Conservation (phyloP, 1,140 invertebrate species). For the Macrobrachium rosenbergii region DNA sequence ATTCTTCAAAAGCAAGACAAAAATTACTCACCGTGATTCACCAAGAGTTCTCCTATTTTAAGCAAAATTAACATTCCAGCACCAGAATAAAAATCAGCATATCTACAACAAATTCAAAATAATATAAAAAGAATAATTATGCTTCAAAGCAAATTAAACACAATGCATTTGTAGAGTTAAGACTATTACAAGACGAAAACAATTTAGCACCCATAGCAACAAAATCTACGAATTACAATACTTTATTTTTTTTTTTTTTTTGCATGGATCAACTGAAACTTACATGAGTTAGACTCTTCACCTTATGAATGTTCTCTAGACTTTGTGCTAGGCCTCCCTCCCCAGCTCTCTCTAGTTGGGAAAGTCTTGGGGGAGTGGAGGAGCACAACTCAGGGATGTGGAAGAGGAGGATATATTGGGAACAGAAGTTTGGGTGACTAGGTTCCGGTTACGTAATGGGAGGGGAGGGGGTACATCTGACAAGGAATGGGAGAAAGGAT, state of each 20-base stretch:
- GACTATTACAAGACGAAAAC: neutral
- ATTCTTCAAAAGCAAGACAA: too few species aligned
- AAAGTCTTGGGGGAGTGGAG: constrained; percentile 75
- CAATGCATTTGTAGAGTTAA: neutral
- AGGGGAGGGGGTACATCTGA: constrained; percentile 67
- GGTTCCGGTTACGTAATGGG: constrained; percentile 63
- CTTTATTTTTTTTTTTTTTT: constrained; percentile 1
- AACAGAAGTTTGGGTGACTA: constrained; percentile 66
- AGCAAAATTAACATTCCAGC: too few species aligned
- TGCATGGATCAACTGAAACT: constrained; percentile 25
- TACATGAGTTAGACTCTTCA: constrained; percentile 61
- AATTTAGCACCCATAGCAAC: constrained; percentile 40
- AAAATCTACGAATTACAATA: constrained; percentile 28
- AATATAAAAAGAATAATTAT: constrained; percentile 15
- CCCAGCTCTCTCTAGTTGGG: constrained; percentile 60
- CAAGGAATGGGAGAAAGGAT: constrained; percentile 47
- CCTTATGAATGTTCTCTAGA: constrained; percentile 65
- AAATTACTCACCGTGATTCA: too few species aligned
- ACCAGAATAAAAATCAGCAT: too few species aligned
- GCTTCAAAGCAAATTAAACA: constrained; percentile 3
- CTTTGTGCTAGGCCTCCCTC: constrained; percentile 64
- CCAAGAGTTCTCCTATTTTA: too few species aligned
- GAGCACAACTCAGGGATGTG: constrained; percentile 71
- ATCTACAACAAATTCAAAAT: neutral
- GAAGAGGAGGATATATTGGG: constrained; percentile 67